These are phyloP conservation scores for Cyrtodaria siliqua DNA, from an alignment of 2,888 invertebrate species.

Conservation along the genomic window DNA sequence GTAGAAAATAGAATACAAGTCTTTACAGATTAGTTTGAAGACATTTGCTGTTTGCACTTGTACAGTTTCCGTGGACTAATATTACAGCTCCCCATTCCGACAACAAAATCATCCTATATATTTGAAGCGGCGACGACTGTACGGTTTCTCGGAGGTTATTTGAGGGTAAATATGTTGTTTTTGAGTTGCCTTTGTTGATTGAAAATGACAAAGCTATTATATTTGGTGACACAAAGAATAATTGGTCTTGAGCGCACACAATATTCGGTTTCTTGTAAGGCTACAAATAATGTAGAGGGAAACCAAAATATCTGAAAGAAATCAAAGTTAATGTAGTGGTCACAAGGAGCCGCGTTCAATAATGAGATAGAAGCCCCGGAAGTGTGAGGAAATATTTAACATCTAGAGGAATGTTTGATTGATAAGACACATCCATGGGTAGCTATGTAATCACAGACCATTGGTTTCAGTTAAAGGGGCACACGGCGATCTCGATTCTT, in stretches of 20 bases:
- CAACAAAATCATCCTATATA: background rate
- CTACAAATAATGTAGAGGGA: constrained; percentile 1
- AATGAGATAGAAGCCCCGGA: no score
- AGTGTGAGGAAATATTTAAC: no score
- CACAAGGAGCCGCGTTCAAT: background rate
- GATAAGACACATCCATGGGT: no score
- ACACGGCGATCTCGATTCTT: no score
- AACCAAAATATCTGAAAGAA: background rate
- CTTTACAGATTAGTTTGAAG: background rate
- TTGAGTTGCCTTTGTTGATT: constrained; percentile 11
- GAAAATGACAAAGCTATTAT: constrained; percentile 40
- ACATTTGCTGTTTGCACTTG: constrained; percentile 4
- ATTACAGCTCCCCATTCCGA: constrained; percentile 22
- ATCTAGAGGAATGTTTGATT: no score
- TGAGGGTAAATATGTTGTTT: background rate
- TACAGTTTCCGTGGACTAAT: constrained; percentile 39
- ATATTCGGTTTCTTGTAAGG: background rate
- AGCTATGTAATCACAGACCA: no score
- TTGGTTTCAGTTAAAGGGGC: no score
- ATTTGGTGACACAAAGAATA: constrained; percentile 24
- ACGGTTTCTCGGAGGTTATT: background rate
- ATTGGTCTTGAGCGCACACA: constrained; percentile 35
- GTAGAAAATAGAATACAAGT: no score
- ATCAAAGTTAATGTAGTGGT: constrained; percentile 3
- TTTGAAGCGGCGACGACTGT: background rate